Base-by-base conservation (phyloP, 2,113 vertebrate genomes). In the Hassar affinis region DNA sequence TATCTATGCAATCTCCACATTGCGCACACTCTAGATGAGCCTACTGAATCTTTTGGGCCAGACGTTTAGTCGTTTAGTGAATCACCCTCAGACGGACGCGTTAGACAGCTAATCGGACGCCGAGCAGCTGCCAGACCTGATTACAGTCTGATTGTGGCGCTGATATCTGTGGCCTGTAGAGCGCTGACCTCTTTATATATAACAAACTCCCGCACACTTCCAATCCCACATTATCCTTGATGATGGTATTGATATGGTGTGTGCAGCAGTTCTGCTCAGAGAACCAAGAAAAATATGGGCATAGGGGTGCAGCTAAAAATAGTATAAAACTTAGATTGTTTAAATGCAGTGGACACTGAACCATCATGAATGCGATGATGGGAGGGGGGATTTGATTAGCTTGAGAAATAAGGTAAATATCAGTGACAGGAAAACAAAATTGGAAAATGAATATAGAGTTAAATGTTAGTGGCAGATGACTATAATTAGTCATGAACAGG, bases 151-250 rank as follows among this genome's bases (percentile, higher is more conserved):
- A 86, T 86, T 59, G 74, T 78, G 72, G 20, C 12, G 1, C 68
- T 71, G 82, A 81, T 68, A 86, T 38, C 82, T n/a, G 49, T 30
- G 27, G 76, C 57, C 42, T 80, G 68, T 42, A 47, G 51, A 30
- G 68, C 15, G 11, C 49, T 77, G 61, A 85, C 84, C 85, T 71
- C 83, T 82, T 81, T 78, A 91, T 85, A 83, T 78, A 91, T 85
- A 83, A 81, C 47, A 74, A 69, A 80, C 83, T 87, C 74, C 49
- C 54, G 27, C 49, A 76, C 49, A 76, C 30, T 54, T 76, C 30
- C 51, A 76, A 52, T 76, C 47, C 49, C 51, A 54, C 30, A 52
- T 54, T 76, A 76, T 76, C 49, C 51, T 54, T 76, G 74, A 76
- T 76, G 9, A 35, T 54, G 30, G 74, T 35, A 54, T 54, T 54